Percentiles rank a stretch among this genome's conserved stretches.
phyloP scores from a whole-genome alignment of 2,888 invertebrate genomes.

The Drosophila planitibia region DNA sequence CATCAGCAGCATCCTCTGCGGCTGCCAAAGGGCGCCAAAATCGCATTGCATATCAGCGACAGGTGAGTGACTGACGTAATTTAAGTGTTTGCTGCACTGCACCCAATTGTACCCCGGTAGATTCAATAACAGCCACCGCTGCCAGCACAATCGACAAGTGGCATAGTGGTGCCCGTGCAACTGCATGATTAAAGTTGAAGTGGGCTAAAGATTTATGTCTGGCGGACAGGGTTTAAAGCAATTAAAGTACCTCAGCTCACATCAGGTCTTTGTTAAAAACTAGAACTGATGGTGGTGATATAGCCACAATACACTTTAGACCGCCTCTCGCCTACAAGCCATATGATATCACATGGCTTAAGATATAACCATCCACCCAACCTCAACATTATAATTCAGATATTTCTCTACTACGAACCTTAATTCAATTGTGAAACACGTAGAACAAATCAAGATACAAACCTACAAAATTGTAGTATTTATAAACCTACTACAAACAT shows the following conservation, averaged over 20 bases:
- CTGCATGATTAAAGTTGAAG: background rate
- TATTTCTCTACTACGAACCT: background rate
- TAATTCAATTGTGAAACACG: background rate
- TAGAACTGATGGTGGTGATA: background rate
- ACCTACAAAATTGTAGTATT: background rate
- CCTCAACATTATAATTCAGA: background rate
- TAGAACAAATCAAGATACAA: background rate
- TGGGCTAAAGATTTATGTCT: background rate
- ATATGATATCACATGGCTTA: background rate
- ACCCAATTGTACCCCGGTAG: background rate
- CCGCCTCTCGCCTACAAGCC: background rate
- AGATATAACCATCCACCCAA: background rate
- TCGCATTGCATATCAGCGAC: constrained; percentile 86
- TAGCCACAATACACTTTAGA: background rate
- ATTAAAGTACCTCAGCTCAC: background rate
- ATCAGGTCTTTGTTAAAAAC: too few species aligned
- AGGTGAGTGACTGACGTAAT: constrained; percentile 74
- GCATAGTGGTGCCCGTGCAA: background rate
- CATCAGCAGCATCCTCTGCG: constrained; percentile 79
- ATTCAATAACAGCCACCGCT: constrained; percentile 4
- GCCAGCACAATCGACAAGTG: background rate
- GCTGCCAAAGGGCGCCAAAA: constrained; percentile 85
- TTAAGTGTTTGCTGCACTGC: background rate
- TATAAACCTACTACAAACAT: background rate
- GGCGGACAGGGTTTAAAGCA: background rate